Evolutionary conservation across 2,888 invertebrate genomes (phyloP).

Genomic region (Dolichomitus sp.): DNA sequence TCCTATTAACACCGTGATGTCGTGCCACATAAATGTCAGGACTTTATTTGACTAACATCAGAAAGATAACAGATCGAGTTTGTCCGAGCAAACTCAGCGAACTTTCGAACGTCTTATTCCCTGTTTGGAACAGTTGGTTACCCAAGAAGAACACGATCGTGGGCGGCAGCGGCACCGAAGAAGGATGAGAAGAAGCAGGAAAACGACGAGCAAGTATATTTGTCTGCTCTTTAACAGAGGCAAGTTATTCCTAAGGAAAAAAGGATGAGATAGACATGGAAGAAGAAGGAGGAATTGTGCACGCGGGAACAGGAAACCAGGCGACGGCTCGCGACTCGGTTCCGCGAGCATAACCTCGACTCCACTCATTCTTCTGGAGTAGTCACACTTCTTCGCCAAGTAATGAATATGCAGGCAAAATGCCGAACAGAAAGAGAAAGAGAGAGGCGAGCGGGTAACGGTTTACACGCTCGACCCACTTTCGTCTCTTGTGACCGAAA

Average conservation of each 20-base stretch:
- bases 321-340: constrained; percentile 55
- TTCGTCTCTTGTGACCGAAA: constrained; percentile 38
- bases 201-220: constrained; percentile 59
- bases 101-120: constrained; percentile 57
- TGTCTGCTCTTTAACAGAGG: constrained; percentile 59
- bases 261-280: constrained; percentile 43
- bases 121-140: constrained; percentile 54
- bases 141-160: constrained; percentile 32
- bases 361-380: constrained; percentile 42
- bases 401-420: constrained; percentile 66
- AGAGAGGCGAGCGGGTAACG: constrained; percentile 39
- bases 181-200: constrained; percentile 32
- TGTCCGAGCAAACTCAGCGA: constrained; percentile 56
- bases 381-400: constrained; percentile 60
- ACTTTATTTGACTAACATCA: constrained; percentile 40
- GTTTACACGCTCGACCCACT: constrained; percentile 69
- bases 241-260: constrained; percentile 51
- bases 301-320: constrained; percentile 41
- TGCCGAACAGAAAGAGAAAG: constrained; percentile 37
- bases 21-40: constrained; percentile 1
- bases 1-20: constrained; percentile 14
- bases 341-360: constrained; percentile 55
- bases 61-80: constrained; percentile 56
- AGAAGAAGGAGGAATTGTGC: constrained; percentile 41
- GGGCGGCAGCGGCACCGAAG: constrained; percentile 14